Percentiles rank a stretch among this genome's conserved stretches.
These are phyloP conservation scores for Etheostoma perlongum DNA, from an alignment of 2,797 vertebrate genomes.

Conservation along the genomic window DNA sequence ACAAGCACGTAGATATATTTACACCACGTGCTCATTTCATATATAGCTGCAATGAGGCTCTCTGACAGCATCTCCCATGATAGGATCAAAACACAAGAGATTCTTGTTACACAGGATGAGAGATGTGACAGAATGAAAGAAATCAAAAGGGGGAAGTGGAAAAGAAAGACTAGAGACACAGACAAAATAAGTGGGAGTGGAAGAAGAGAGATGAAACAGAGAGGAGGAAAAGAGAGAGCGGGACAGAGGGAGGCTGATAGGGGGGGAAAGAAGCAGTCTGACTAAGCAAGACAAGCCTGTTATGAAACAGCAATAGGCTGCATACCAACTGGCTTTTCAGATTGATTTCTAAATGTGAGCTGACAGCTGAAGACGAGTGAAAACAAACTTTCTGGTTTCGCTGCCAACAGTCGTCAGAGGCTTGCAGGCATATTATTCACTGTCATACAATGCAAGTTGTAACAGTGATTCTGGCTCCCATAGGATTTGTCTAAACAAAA, in stretches of 20 bases:
- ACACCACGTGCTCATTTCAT: slow-evolving; percentile 29
- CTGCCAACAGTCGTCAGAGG: slow-evolving; percentile 73
- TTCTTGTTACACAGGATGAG: slow-evolving; percentile 20
- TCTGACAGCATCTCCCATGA: slow-evolving; percentile 55
- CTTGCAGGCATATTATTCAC: slow-evolving; percentile 68
- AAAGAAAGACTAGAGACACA: neutral
- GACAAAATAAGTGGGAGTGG: slow-evolving; percentile 25
- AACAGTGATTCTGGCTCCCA: slow-evolving; percentile 47
- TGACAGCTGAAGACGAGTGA: slow-evolving; percentile 77
- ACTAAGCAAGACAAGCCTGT: slow-evolving; percentile 72
- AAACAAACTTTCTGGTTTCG: slow-evolving; percentile 80
- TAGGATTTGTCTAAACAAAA: slow-evolving; percentile 48
- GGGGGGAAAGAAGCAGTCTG: slow-evolving; percentile 50
- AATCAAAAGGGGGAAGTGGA: slow-evolving; percentile 8
- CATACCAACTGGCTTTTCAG: slow-evolving; percentile 59
- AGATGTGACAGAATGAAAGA: slow-evolving; percentile 21
- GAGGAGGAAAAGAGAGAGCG: slow-evolving; percentile 16
- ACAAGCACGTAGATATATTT: slow-evolving; percentile 25
- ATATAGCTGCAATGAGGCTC: slow-evolving; percentile 18
- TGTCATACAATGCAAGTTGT: slow-evolving; percentile 62
- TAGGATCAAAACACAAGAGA: slow-evolving; percentile 52
- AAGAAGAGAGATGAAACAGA: slow-evolving; percentile 10
- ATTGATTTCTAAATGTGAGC: slow-evolving; percentile 79
- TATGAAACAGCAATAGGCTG: slow-evolving; percentile 71
- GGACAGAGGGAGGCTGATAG: slow-evolving; percentile 27